Conservation (phyloP, 2,113 vertebrate species). For the Dromaius novaehollandiae region DNA sequence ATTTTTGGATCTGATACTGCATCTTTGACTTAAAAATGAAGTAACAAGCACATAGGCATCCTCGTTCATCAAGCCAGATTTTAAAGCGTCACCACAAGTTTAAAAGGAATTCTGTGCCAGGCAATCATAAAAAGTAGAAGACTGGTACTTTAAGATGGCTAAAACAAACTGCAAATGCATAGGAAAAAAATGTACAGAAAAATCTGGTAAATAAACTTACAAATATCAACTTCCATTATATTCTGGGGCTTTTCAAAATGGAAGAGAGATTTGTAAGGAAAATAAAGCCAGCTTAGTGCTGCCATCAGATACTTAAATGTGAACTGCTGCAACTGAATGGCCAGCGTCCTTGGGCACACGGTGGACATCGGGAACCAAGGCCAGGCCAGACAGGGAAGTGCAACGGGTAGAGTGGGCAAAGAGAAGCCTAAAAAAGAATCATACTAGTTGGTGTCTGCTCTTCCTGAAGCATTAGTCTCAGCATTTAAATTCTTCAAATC, state of each 20-base stretch:
- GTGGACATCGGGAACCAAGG: neutral
- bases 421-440: neutral
- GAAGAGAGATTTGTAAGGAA: neutral
- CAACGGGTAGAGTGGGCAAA: too few relatives aligned
- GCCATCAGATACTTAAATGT: rapidly evolving
- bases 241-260: neutral
- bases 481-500: neutral
- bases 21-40: neutral
- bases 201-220: neutral
- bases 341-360: neutral
- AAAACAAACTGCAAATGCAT: neutral
- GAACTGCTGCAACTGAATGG: neutral
- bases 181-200: neutral
- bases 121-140: neutral
- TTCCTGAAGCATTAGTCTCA: neutral
- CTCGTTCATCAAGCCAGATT: neutral
- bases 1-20: neutral
- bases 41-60: neutral
- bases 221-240: neutral
- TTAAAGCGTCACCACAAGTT: neutral
- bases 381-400: neutral
- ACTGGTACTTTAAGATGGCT: rapidly evolving
- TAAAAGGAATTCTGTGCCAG: neutral
- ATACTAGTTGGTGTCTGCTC: neutral
- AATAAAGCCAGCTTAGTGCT: neutral